Conservation (phyloP, 1,140 invertebrate genomes). For the Procambarus clarkii region DNA sequence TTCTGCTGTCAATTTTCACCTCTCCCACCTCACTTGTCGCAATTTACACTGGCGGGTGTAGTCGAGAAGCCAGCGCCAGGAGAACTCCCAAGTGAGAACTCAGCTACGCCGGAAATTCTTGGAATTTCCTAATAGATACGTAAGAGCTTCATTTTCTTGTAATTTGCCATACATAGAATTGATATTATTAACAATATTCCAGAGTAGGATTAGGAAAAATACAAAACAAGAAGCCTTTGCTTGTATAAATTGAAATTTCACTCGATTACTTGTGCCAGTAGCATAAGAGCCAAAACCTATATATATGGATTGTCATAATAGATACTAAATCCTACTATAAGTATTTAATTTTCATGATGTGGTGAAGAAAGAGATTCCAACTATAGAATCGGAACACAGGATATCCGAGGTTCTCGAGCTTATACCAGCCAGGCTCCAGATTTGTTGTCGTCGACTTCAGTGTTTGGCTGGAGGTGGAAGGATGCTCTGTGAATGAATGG, state of each 20-base stretch:
- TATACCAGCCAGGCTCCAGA: conserved; percentile 1
- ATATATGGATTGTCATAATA: conserved; percentile 14
- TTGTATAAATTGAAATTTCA: background rate
- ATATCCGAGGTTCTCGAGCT: background rate
- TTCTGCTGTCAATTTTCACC: conserved; percentile 28
- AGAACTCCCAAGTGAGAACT: no score
- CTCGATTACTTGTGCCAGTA: conserved; percentile 10
- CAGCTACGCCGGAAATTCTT: no score
- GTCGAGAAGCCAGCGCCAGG: background rate
- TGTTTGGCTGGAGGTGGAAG: background rate
- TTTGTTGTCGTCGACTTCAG: background rate
- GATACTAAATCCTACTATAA: background rate
- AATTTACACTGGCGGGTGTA: conserved; percentile 6
- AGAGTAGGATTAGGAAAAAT: background rate
- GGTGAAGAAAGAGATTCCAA: background rate
- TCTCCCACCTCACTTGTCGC: conserved; percentile 36
- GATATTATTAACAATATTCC: background rate
- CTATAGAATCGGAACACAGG: background rate
- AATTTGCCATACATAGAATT: background rate
- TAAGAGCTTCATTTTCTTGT: background rate
- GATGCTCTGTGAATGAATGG: background rate
- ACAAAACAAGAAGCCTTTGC: background rate
- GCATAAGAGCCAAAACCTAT: background rate
- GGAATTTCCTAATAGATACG: background rate
- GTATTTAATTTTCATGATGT: background rate